Percentiles rank a stretch among this genome's conserved stretches.
Conservation (phyloP, 2,113 vertebrate genomes). For the Arizona elegans region DNA sequence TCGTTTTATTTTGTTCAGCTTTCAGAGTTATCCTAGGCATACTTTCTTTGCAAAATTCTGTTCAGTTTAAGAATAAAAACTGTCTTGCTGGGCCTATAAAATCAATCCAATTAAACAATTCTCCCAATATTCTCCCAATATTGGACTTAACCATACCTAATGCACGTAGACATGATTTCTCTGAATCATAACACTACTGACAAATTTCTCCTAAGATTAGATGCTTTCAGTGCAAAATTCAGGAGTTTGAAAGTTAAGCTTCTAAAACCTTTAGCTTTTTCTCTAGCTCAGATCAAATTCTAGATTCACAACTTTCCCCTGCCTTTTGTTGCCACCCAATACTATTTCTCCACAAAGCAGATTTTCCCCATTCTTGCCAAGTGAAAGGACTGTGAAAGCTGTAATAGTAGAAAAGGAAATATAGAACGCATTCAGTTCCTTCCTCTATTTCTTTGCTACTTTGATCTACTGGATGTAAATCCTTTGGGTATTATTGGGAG, state of each 20-base stretch:
- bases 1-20: too few relatives aligned
- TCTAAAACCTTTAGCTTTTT: not conserved
- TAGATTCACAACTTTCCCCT: not conserved
- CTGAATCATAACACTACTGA: not conserved
- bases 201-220: not conserved
- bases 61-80: too few relatives aligned
- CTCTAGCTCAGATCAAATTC: not conserved
- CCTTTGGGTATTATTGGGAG: not conserved
- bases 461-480: not conserved
- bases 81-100: not conserved
- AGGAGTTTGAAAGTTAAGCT: not conserved
- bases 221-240: not conserved
- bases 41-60: not conserved
- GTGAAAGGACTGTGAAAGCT: not conserved
- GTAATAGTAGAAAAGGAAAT: not conserved
- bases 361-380: not conserved
- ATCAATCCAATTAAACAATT: not conserved
- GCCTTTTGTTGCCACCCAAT: not conserved
- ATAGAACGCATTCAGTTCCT: not conserved
- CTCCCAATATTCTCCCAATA: not conserved
- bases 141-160: not conserved
- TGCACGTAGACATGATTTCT: not conserved
- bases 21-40: not conserved
- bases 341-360: not conserved
- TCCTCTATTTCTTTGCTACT: not conserved